Evolutionary conservation across 1,140 invertebrate species (phyloP).

Genomic region (Sinonovacula constricta): DNA sequence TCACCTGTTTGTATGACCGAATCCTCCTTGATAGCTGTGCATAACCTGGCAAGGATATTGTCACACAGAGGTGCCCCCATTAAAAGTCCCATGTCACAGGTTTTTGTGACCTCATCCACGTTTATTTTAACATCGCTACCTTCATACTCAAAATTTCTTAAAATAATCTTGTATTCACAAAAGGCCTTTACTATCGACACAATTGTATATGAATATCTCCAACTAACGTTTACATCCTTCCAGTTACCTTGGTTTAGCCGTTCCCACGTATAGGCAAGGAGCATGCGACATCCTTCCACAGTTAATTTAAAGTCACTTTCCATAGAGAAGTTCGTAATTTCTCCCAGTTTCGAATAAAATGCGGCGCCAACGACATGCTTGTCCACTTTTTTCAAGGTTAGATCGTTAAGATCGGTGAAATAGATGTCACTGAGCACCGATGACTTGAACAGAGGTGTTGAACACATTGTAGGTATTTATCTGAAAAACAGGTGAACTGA

Average conservation of each 20-base stretch:
- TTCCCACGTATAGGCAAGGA: conserved; percentile 89
- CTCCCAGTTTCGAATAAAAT: no score
- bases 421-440: no score
- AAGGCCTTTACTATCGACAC: conserved; percentile 81
- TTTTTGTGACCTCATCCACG: conserved; percentile 82
- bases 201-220: conserved; percentile 79
- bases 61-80: conserved; percentile 85
- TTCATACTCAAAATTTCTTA: no score
- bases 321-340: no score
- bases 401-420: no score
- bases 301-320: conserved; percentile 41
- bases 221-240: conserved; percentile 85
- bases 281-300: conserved; percentile 55
- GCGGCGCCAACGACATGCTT: no score
- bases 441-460: no score
- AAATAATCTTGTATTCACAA: conserved; percentile 55
- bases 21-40: conserved; percentile 37
- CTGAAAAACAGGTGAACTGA: no score
- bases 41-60: conserved; percentile 78
- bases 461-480: no score
- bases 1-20: no score
- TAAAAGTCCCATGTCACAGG: conserved; percentile 89
- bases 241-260: conserved; percentile 91
- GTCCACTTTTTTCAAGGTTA: no score
- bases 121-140: conserved; percentile 16